These are phyloP conservation scores for Xanthia togata DNA, from an alignment of 2,888 invertebrate species.

Conservation along the genomic window DNA sequence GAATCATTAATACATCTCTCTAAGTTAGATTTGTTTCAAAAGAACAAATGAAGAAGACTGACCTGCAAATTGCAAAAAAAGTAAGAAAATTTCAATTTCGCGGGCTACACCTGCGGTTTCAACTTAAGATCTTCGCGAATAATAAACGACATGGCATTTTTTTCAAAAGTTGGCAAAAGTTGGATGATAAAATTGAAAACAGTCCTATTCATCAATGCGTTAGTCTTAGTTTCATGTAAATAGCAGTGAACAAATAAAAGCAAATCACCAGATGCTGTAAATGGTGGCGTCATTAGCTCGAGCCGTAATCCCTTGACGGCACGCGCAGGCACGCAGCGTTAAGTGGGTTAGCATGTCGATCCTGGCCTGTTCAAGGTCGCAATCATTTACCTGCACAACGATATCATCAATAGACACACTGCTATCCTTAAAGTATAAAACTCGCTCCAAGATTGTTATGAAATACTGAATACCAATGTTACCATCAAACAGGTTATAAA, in stretches of 20 bases:
- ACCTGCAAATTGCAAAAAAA: no score
- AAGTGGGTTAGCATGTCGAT: conserved; percentile 86
- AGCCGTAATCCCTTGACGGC: conserved; percentile 80
- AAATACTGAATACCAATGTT: conserved; percentile 50
- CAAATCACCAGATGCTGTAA: conserved; percentile 78
- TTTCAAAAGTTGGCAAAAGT: no score
- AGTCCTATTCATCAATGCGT: conserved; percentile 18
- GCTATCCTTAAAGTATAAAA: conserved; percentile 21
- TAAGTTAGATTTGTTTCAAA: no score
- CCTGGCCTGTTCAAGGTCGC: conserved; percentile 81
- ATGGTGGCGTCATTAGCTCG: conserved; percentile 75
- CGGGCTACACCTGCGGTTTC: no score
- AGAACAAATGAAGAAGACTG: no score
- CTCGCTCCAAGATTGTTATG: conserved; percentile 33
- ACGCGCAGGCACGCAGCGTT: conserved; percentile 83
- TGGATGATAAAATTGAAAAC: neutral
- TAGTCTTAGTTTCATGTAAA: conserved; percentile 43
- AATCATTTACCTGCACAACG: conserved; percentile 69
- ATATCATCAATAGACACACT: conserved; percentile 19
- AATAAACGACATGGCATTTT: neutral
- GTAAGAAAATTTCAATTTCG: no score
- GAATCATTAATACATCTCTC: no score
- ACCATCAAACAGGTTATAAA: conserved; percentile 60
- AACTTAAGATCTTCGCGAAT: no score
- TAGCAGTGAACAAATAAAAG: conserved; percentile 53